Evolutionary conservation across 2,888 invertebrate genomes (phyloP), one percentile per base, ranked within the genome.

Genomic region (Acrocyrtus sp.): DNA sequence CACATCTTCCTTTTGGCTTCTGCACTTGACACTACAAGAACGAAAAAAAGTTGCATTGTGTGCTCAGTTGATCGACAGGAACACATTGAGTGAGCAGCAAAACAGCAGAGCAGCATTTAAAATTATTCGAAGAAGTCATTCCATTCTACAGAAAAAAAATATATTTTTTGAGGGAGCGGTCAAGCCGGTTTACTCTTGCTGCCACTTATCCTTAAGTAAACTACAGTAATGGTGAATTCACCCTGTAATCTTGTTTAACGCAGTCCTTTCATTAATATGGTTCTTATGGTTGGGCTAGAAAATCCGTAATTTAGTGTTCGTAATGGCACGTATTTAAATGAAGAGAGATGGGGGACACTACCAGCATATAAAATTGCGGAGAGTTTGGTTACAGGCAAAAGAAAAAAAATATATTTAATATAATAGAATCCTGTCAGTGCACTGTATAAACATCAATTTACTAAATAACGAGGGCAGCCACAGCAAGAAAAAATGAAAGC

Each of bases 181-280:
- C 67, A 68, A 68, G 17, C 67, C 58, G 67, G 67, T 68, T 34
- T 68, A 53, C n/a, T n/a, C n/a, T 67, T 58, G 45, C n/a, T 43
- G 24, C 57, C 43, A 22, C 22, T 34, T 34, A 34, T 34, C 34
- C 34, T 34, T n/a, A 34, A 34, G 12, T 34, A 34, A 34, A 34
- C 34, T 34, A 12, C 12, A 12, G 12, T 34, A 34, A 34, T 8
- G 6, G 5, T 34, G 6, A 34, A 34, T 34, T 34, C 12, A 5
- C 34, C 12, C 34, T 34, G 34, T 34, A 34, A 34, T 34, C 34
- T 34, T 34, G 6, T 34, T 34, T 34, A 8, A 34, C 34, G 12
- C 34, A 34, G 34, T 34, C 12, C 34, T 34, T 34, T 34, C 5
- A 12, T 8, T 8, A 12, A 34, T 34, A 12, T 5, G 34, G 6